These are phyloP conservation scores for Steinernema feltiae DNA, from an alignment of 1,140 invertebrate genomes.

Conservation along the genomic window DNA sequence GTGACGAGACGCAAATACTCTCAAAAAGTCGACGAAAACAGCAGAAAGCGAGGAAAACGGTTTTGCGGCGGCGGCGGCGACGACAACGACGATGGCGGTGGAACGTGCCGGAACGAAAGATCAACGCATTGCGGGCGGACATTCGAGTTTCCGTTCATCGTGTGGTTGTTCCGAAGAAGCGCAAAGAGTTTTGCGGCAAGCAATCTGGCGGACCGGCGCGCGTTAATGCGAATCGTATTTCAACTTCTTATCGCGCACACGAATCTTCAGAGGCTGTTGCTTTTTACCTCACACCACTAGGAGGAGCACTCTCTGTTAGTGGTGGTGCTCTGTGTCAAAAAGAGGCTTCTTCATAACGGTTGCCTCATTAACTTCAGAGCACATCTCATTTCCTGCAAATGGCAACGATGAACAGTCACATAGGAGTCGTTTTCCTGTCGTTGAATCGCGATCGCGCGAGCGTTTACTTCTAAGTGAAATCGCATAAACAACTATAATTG, in stretches of 20 bases:
- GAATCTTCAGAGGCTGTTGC: too few relatives aligned
- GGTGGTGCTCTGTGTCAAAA: too few relatives aligned
- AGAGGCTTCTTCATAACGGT: not conserved
- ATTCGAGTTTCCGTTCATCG: too few relatives aligned
- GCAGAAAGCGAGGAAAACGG: too few relatives aligned
- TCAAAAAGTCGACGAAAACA: too few relatives aligned
- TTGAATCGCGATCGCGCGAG: not conserved
- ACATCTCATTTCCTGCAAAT: slow-evolving; percentile 8
- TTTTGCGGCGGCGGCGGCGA: too few relatives aligned
- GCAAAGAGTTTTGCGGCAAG: too few relatives aligned
- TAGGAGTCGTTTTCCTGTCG: not conserved
- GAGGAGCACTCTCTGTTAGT: not conserved
- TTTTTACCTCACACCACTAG: not conserved
- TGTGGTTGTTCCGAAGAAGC: too few relatives aligned
- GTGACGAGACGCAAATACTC: not conserved
- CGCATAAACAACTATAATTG: slow-evolving; percentile 11
- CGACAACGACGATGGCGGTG: too few relatives aligned
- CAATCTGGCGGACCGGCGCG: too few relatives aligned
- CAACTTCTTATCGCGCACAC: not conserved
- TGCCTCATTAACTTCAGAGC: not conserved
- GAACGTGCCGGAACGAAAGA: too few relatives aligned
- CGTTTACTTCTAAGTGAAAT: not conserved
- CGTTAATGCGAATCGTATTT: not conserved
- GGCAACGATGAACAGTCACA: not conserved
- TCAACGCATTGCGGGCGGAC: too few relatives aligned